Base-by-base conservation (phyloP, 2,888 invertebrate genomes). In the Synanthedon andrenaeformis region DNA sequence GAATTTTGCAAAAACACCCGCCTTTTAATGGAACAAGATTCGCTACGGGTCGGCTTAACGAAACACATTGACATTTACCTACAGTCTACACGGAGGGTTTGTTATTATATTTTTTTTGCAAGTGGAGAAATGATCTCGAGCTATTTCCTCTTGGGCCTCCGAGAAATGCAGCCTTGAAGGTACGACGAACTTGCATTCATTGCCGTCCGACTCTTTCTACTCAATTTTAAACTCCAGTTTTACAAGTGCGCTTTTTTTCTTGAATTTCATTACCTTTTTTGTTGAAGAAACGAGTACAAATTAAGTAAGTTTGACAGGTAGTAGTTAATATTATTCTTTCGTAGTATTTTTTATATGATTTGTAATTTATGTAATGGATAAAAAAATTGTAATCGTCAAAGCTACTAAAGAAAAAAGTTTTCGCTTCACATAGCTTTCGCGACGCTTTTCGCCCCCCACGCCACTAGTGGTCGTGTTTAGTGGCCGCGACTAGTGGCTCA, bases 91-190 rank as follows among this genome's bases (percentile, higher is more conserved):
- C 49, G 52, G 45, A 53, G 53, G 52, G 51, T 55, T 56, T 49
- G 5, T 10, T 59, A 59, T 61, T 67, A 70, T 69, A 23, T 71
- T 70, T 69, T 66, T 68, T 74, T 67, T 63, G 53, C 57, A 65
- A 56, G 58, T 57, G 78, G 82, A 84, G 84, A 85, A 84, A 85
- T 83, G 81, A 82, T 79, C 76, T 70, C 58, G 64, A 61, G 71
- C 68, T 72, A 70, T 74, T 76, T 72, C 72, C 74, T 69, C 55
- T 57, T 68, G 62, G 60, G 55, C 51, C 54, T 52, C 57, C 69
- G 74, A 83, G 83, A 83, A 82, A 83, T 81, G 82, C 69, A 70
- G 64, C 85, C 86, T 84, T 82, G 79, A 53, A 55, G 60, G 85
- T 67, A 58, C 84, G 63, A 61, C 73, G 83, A 81, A 79, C 82